These are phyloP conservation scores for Corythaeola cristata DNA, from an alignment of 2,113 vertebrate species.

Conservation along the genomic window DNA sequence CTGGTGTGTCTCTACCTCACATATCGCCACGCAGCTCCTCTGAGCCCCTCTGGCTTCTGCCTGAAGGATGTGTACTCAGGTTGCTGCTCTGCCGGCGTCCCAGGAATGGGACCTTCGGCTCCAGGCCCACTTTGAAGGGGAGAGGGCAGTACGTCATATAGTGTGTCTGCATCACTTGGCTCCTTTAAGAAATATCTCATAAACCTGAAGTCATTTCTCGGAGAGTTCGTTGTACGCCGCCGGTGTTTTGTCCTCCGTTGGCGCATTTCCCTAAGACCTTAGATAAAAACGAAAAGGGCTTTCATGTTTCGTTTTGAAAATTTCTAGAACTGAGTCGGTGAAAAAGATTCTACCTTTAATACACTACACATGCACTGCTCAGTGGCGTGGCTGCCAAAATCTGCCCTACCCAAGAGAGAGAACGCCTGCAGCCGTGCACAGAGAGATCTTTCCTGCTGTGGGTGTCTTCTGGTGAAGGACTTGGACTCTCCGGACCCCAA, in stretches of 20 bases:
- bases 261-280: not conserved
- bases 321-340: not conserved
- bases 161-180: not conserved
- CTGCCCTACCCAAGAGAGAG: not conserved
- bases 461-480: not conserved
- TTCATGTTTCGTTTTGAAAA: not conserved
- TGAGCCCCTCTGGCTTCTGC: not conserved
- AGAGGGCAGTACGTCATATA: accelerated
- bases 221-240: not conserved
- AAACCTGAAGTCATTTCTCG: not conserved
- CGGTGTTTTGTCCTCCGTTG: not conserved
- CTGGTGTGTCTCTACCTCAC: not conserved
- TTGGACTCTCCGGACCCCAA: not conserved
- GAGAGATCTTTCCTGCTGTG: not conserved
- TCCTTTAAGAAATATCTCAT: not conserved
- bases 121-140: not conserved
- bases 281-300: not conserved
- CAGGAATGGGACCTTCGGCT: accelerated
- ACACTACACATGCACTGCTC: not conserved
- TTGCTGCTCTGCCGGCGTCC: not conserved
- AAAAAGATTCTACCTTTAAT: not conserved
- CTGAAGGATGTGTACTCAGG: not conserved
- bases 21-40: not conserved
- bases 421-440: not conserved
- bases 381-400: not conserved